These are phyloP conservation scores for Nebria salina DNA, from an alignment of 2,888 invertebrate genomes.

Conservation along the genomic window DNA sequence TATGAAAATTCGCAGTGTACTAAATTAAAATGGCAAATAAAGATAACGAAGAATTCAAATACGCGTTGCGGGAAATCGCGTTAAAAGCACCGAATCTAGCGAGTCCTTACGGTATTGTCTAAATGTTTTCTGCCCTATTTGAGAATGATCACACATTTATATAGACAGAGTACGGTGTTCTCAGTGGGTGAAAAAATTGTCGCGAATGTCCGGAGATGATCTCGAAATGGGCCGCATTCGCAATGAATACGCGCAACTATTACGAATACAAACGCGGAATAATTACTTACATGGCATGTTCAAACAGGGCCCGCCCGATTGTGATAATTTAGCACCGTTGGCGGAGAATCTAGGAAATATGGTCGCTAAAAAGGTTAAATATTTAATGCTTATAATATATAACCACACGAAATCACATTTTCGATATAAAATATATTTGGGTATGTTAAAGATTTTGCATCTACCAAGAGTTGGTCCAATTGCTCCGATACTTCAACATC, in stretches of 20 bases:
- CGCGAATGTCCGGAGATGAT: conserved; percentile 61
- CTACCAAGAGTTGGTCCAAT: conserved; percentile 66
- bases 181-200: conserved; percentile 66
- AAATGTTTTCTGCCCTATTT: too few species aligned
- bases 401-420: not conserved
- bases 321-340: conserved; percentile 59
- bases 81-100: conserved; percentile 56
- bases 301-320: conserved; percentile 61
- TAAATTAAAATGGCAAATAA: conserved; percentile 55
- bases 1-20: conserved; percentile 31
- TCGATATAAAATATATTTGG: not conserved
- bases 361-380: conserved; percentile 55
- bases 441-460: conserved; percentile 58
- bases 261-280: conserved; percentile 65
- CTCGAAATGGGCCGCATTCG: conserved; percentile 62
- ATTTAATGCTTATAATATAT: conserved; percentile 13
- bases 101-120: conserved; percentile 58
- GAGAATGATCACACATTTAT: not conserved
- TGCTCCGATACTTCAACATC: conserved; percentile 64
- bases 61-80: conserved; percentile 60
- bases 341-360: conserved; percentile 64
- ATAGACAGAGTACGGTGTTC: conserved; percentile 66
- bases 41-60: conserved; percentile 60
- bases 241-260: conserved; percentile 66
- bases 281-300: conserved; percentile 65